Percentiles rank a stretch among this genome's conserved stretches.
phyloP scores from a whole-genome alignment of 2,113 vertebrate genomes.

The Rhineura floridana region DNA sequence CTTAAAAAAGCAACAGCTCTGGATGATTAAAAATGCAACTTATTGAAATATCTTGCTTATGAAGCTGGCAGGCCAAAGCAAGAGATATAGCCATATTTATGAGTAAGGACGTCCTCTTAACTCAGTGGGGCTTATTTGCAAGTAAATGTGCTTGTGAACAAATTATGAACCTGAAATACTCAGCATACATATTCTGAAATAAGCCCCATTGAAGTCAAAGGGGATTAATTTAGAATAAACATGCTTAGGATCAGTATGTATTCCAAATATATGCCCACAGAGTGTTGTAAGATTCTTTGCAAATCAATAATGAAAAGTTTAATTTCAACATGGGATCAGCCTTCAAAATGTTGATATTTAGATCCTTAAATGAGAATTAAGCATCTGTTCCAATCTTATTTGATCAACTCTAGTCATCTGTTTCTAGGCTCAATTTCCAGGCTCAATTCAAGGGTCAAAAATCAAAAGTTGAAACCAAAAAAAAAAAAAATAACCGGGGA shows the following conservation, averaged over 20 bases:
- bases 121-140: neutral
- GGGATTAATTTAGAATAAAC: neutral
- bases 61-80: neutral
- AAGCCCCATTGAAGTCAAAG: neutral
- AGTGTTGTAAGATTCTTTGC: slow-evolving; percentile 39
- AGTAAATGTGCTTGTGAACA: neutral
- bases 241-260: neutral
- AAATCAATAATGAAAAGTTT: slow-evolving; percentile 49
- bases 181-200: neutral
- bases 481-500: no score
- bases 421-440: no score
- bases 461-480: no score
- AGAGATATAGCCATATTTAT: neutral
- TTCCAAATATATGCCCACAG: no score
- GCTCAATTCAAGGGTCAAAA: no score
- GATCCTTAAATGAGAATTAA: slow-evolving; percentile 50
- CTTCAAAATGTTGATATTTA: slow-evolving; percentile 54
- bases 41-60: slow-evolving; percentile 48
- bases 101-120: neutral
- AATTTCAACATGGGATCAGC: slow-evolving; percentile 59
- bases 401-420: neutral
- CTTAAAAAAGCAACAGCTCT: slow-evolving; percentile 17
- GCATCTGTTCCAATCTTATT: neutral
- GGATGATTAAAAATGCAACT: slow-evolving; percentile 57
- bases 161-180: neutral